Base-by-base conservation (phyloP, 2,113 vertebrate species). In the Melanostigma gelatinosum region DNA sequence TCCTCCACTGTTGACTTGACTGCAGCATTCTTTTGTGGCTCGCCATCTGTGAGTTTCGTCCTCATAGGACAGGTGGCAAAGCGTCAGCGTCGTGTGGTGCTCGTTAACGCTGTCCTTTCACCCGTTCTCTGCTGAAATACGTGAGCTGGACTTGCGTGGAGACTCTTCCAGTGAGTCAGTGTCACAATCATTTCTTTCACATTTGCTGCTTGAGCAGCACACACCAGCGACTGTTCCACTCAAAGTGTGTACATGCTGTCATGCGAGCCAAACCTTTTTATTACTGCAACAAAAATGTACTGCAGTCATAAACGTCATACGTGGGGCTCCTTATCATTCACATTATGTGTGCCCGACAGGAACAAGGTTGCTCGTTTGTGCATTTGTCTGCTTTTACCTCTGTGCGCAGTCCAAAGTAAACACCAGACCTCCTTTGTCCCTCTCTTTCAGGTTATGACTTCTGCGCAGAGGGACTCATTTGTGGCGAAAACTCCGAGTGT, bases 401-500 rank as follows among this genome's bases (percentile, higher is more conserved):
- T 62, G 12, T 29, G 69, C 18, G 10, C 46, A 40, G 34, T 64
- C 66, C 70, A n/a, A 32, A 71, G 63, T 85, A 80, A 83, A 81
- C 67, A 24, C 29, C 9, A 63, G 50, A 20, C 64, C 75, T 73
- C 72, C 69, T 71, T 74, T 88, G 36, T 72, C 0, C 77, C 84
- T 77, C 71, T 90, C 6, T 94, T 93, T 78, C 85, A 99, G 98
- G 98, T 85, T 96, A 98, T 81, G 97, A 99, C 93, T 99, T 99
- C 89, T 99, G 98, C 79, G 95, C 96, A 42, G 97, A 98, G 88
- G 97, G 96, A 75, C 93, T 98, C 80, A 94, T 92, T 80, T 99
- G 98, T 93, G 97, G 97, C 77, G 97, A 98, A 91, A 98, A 99
- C 81, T 97, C 98, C 0, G 96, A 97, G 74, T 99, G 98, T 89